Percentiles rank a stretch among this genome's conserved stretches.
Conservation (phyloP, 2,113 vertebrate species). For the Anoplopoma fimbria region DNA sequence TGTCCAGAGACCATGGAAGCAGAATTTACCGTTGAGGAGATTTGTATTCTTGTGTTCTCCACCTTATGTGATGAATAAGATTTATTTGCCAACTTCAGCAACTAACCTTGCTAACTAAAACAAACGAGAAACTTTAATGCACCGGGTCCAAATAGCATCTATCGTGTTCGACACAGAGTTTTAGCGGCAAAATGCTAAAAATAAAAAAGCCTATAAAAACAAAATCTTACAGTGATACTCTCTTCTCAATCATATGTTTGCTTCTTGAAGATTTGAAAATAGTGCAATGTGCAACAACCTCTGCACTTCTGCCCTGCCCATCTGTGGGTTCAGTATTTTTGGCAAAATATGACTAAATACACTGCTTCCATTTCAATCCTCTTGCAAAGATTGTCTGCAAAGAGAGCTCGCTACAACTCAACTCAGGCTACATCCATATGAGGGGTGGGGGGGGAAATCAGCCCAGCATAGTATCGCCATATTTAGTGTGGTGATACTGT, state of each 20-base stretch:
- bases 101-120: conserved; percentile 4
- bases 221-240: neutral
- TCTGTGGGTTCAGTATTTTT: neutral
- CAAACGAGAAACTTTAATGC: conserved; percentile 12
- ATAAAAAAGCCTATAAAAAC: neutral
- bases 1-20: neutral
- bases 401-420: neutral
- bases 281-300: neutral
- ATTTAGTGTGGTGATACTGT: no score
- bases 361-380: neutral
- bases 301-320: neutral
- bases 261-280: conserved; percentile 1
- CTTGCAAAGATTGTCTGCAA: neutral
- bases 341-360: neutral
- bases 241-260: neutral
- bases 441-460: no score
- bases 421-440: neutral
- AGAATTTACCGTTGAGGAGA: neutral
- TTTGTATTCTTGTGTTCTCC: conserved; percentile 8
- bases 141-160: conserved; percentile 1
- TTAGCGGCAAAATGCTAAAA: neutral
- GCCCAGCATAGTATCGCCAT: no score
- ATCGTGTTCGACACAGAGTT: neutral
- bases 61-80: conserved; percentile 18
- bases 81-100: conserved; percentile 22